Conservation (phyloP, 2,797 vertebrate species). For the Fratercula arctica region DNA sequence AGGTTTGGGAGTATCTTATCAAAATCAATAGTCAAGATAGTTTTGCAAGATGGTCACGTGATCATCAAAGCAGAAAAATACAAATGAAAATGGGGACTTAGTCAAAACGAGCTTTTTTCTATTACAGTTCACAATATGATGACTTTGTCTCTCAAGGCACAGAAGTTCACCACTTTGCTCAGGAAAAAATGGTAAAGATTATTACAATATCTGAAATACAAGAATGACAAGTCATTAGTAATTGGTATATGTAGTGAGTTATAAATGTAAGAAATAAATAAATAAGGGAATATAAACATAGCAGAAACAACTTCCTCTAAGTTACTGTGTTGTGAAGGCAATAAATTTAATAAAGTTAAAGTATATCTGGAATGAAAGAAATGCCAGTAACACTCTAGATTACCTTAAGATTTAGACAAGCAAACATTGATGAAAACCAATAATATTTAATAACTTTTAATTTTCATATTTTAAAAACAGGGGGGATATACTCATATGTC, state of each 20-base stretch:
- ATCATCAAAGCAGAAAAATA: neutral
- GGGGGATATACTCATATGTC: accelerated
- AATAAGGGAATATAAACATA: neutral
- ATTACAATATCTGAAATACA: neutral
- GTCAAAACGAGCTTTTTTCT: neutral
- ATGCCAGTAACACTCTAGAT: neutral
- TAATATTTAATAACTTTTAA: neutral
- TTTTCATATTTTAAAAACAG: neutral
- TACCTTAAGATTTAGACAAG: neutral
- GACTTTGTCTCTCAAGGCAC: neutral
- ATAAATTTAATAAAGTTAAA: neutral
- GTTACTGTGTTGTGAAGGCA: neutral
- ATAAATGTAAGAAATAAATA: neutral
- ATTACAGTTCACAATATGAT: neutral
- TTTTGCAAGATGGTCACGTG: neutral
- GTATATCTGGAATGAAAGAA: neutral
- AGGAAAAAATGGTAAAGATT: neutral
- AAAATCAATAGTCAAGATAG: neutral
- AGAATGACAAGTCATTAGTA: neutral
- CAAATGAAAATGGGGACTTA: neutral
- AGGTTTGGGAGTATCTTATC: neutral
- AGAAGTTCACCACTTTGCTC: neutral
- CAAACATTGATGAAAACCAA: neutral
- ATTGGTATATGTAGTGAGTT: neutral
- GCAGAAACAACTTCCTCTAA: neutral